These are phyloP conservation scores for Tuberolachnus salignus DNA, from an alignment of 2,888 invertebrate genomes.

Conservation along the genomic window DNA sequence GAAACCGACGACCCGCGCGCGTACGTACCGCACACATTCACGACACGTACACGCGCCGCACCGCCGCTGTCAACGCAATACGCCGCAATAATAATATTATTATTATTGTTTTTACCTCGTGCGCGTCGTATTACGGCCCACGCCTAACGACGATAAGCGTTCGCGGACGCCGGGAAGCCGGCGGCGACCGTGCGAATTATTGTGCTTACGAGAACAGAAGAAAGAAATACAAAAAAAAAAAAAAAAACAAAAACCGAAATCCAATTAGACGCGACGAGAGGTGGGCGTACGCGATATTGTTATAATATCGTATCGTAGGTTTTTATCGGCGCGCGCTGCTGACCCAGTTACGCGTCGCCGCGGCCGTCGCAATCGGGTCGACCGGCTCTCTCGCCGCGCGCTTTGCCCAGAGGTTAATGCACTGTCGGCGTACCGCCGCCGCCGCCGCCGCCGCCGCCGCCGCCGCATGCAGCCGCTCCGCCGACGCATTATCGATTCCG, in stretches of 20 bases:
- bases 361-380: neutral
- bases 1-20: neutral
- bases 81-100: too few species aligned
- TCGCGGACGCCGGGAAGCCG: too few species aligned
- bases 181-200: neutral
- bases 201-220: too few species aligned
- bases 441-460: constrained; percentile 48
- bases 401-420: constrained; percentile 43
- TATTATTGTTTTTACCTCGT: too few species aligned
- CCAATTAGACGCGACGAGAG: neutral
- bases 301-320: too few species aligned
- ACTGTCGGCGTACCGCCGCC: constrained; percentile 37
- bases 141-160: neutral
- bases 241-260: neutral
- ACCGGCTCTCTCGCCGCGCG: constrained; percentile 3
- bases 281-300: neutral
- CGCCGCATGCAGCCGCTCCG: constrained; percentile 52
- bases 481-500: constrained; percentile 56
- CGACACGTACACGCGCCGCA: neutral
- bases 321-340: constrained; percentile 4
- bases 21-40: too few species aligned
- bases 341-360: constrained; percentile 33
- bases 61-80: too few species aligned
- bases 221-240: too few species aligned
- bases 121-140: neutral